Evolutionary conservation across 1,140 invertebrate genomes (phyloP).

Genomic region (Papilio glaucus): DNA sequence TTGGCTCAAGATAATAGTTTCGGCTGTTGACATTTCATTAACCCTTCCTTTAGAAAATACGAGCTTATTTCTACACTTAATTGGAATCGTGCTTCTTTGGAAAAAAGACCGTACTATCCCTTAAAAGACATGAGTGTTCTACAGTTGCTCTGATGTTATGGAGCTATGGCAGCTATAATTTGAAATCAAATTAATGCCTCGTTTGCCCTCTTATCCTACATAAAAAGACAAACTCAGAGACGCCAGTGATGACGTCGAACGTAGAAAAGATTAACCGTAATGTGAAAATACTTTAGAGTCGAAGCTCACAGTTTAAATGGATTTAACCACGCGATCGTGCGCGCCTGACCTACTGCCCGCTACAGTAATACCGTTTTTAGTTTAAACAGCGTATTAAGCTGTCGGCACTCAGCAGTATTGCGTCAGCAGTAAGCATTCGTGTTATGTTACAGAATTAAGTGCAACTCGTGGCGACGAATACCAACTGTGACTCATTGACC

Average conservation of each 20-base stretch:
- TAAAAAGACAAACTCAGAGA: no score
- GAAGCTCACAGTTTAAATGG: background rate
- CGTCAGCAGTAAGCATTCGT: background rate
- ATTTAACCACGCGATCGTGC: background rate
- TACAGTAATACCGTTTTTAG: background rate
- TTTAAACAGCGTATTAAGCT: background rate
- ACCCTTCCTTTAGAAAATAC: no score
- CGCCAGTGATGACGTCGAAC: background rate
- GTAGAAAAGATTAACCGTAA: slow-evolving; percentile 1
- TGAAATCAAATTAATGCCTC: no score
- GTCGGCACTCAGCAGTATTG: background rate
- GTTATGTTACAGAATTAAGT: background rate
- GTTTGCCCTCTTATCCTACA: no score
- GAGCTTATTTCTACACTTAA: no score
- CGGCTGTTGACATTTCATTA: no score
- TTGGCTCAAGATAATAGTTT: background rate
- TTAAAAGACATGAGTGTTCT: no score
- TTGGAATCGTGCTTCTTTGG: no score
- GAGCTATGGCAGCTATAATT: no score
- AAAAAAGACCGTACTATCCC: no score
- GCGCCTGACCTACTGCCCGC: slow-evolving; percentile 2
- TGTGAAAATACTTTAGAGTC: background rate
- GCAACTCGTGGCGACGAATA: background rate
- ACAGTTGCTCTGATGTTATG: no score
- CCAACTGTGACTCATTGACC: slow-evolving; percentile 1